These are phyloP conservation scores for Hydriomena furcata DNA, from an alignment of 2,888 invertebrate genomes.

Conservation along the genomic window DNA sequence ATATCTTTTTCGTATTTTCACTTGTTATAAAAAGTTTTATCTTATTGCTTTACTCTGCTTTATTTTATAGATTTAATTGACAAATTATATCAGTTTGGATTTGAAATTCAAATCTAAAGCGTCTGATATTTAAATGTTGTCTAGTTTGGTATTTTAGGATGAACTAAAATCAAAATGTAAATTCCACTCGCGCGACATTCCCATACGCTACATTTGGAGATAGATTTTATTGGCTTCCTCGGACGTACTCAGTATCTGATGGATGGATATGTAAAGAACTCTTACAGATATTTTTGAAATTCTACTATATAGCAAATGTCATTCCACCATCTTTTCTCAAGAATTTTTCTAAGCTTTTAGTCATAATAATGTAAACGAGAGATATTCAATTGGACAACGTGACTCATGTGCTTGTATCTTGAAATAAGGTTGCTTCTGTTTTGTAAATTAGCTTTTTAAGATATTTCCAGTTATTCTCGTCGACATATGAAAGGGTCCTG, in stretches of 20 bases:
- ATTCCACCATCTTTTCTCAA: no score
- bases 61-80: neutral
- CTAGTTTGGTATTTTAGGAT: neutral
- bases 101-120: neutral
- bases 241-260: conserved; percentile 10
- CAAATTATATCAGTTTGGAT: neutral
- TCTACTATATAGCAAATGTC: no score
- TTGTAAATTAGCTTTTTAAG: no score
- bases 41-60: neutral
- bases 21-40: neutral
- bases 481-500: conserved; percentile 9
- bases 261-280: no score
- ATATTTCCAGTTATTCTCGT: no score
- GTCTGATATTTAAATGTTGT: neutral
- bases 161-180: neutral
- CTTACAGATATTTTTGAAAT: no score
- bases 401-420: no score
- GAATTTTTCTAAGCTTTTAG: no score
- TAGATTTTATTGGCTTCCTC: conserved; percentile 6
- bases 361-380: no score
- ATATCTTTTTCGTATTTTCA: conserved; percentile 9
- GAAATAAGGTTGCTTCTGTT: no score
- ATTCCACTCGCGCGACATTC: neutral
- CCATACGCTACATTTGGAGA: conserved; percentile 12
- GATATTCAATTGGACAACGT: no score